phyloP scores from a whole-genome alignment of 1,140 invertebrate genomes.

The Apocrypta bakeri region DNA sequence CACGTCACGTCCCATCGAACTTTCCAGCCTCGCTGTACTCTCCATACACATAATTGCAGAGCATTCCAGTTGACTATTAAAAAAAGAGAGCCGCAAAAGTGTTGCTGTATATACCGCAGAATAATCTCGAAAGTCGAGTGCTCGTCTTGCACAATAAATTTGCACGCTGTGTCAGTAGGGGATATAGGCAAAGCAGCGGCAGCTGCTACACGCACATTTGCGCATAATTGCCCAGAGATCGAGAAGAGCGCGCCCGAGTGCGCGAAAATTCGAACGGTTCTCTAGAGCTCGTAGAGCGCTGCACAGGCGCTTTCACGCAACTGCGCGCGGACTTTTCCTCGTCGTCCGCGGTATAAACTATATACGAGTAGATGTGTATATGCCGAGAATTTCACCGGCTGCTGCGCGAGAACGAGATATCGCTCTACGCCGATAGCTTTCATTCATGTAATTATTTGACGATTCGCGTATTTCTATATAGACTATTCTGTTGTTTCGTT shows the following conservation, averaged over 20 bases:
- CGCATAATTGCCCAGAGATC: background rate
- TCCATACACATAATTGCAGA: background rate
- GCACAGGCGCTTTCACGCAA: conserved; percentile 17
- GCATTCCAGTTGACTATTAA: background rate
- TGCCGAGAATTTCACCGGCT: conserved; percentile 9
- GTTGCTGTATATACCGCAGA: too few species aligned
- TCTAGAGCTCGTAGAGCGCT: background rate
- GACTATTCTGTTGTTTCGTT: too few species aligned
- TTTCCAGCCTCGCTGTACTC: background rate
- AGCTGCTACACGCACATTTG: background rate
- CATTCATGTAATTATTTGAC: conserved; percentile 39
- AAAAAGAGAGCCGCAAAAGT: background rate
- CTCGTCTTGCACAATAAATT: conserved; percentile 21
- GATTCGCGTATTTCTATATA: background rate
- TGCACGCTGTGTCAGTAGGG: conserved; percentile 13
- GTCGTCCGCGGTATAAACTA: background rate
- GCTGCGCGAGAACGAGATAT: background rate
- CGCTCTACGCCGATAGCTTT: conserved; percentile 10
- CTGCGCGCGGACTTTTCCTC: background rate
- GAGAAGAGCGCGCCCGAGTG: background rate
- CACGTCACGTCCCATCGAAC: background rate
- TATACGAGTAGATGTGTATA: background rate
- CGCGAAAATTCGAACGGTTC: background rate
- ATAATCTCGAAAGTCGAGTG: conserved; percentile 1
- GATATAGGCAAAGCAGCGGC: background rate